phyloP scores from a whole-genome alignment of 2,797 vertebrate genomes.

The Dromococcyx pavoninus region DNA sequence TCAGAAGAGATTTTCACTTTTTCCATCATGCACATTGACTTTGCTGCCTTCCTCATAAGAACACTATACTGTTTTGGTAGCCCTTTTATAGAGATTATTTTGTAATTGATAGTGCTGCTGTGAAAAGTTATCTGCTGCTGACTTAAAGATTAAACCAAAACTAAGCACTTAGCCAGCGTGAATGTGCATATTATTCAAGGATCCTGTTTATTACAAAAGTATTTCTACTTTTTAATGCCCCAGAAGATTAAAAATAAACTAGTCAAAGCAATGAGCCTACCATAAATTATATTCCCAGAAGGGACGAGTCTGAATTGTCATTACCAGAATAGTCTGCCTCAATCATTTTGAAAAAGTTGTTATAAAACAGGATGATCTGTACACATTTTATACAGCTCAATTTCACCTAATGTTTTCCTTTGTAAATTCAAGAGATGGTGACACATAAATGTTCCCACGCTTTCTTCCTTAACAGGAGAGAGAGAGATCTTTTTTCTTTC shows the following conservation, averaged over 20 bases:
- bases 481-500: background rate
- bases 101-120: background rate
- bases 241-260: constrained; percentile 19
- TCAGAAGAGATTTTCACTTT: background rate
- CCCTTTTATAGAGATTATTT: background rate
- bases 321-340: background rate
- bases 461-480: background rate
- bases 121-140: background rate
- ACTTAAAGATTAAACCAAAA: constrained; percentile 16
- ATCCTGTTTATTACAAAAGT: background rate
- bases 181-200: background rate
- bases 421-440: background rate
- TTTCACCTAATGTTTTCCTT: background rate
- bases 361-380: background rate
- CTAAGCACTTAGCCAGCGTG: background rate
- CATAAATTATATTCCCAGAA: background rate
- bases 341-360: background rate
- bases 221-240: background rate
- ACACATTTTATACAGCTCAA: background rate
- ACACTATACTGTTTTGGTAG: background rate
- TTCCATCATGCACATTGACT: background rate
- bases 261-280: background rate
- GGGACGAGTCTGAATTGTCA: background rate
- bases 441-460: fast-evolving
- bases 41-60: background rate